Evolutionary conservation across 2,888 invertebrate species (phyloP).

Genomic region (Phytoseiulus persimilis): DNA sequence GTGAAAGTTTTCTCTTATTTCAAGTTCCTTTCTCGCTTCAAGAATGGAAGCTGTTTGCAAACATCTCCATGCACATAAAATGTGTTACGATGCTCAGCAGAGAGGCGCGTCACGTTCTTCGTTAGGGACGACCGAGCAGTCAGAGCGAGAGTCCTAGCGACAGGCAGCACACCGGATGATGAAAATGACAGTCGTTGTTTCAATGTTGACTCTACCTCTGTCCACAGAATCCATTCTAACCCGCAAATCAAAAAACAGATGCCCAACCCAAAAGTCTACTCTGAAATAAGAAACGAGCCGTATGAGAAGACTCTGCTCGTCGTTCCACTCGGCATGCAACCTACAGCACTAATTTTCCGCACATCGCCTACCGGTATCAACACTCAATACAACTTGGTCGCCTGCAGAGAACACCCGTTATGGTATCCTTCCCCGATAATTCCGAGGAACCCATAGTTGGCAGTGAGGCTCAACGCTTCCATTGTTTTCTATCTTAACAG

Average conservation of each 20-base stretch:
- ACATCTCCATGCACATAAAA: not conserved
- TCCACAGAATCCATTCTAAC: not conserved
- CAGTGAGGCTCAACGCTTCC: too few species aligned
- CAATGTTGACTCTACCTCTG: not conserved
- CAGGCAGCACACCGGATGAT: not conserved
- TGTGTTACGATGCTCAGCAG: not conserved
- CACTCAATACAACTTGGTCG: too few species aligned
- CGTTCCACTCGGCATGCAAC: too few species aligned
- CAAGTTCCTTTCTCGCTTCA: not conserved
- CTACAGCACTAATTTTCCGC: too few species aligned
- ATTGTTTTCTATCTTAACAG: too few species aligned
- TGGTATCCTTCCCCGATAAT: too few species aligned
- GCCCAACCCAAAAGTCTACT: not conserved
- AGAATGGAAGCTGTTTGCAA: not conserved
- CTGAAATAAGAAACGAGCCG: not conserved
- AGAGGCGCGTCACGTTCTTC: not conserved
- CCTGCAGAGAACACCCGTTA: too few species aligned
- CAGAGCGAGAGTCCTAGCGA: not conserved
- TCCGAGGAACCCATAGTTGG: too few species aligned
- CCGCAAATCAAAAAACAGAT: not conserved
- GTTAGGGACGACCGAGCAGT: not conserved
- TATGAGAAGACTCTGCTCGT: too few species aligned
- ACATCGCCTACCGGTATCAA: too few species aligned
- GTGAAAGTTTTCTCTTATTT: not conserved
- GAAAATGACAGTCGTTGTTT: not conserved